These are phyloP conservation scores for Callaeas wilsoni DNA, from an alignment of 2,113 vertebrate species.

Conservation along the genomic window DNA sequence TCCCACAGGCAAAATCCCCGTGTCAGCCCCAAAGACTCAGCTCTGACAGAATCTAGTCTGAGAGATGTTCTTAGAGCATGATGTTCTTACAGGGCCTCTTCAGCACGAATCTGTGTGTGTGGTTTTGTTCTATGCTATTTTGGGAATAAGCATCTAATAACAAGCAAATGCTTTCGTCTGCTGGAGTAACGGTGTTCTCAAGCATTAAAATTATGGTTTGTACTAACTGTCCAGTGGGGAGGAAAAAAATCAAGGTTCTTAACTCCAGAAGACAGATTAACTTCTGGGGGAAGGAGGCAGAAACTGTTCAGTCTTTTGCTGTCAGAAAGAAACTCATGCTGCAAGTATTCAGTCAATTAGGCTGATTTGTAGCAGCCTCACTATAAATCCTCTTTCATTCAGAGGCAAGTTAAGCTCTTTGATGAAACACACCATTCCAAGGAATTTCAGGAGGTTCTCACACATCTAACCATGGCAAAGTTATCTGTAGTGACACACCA, in stretches of 20 bases:
- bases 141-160: not conserved
- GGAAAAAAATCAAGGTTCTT: not conserved
- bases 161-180: not conserved
- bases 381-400: slow-evolving; percentile 2
- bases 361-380: not conserved
- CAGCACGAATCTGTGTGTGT: not conserved
- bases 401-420: not conserved
- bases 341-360: slow-evolving; percentile 7
- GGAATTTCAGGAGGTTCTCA: not conserved
- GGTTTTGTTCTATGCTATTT: not conserved
- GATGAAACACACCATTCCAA: not conserved
- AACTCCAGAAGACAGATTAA: not conserved
- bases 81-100: not conserved
- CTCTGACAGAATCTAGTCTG: not conserved
- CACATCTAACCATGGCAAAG: not conserved
- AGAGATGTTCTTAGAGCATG: not conserved
- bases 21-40: not conserved
- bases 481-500: not conserved
- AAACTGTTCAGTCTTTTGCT: not conserved
- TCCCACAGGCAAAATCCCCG: not conserved
- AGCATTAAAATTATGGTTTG: not conserved
- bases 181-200: not conserved
- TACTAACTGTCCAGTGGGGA: not conserved
- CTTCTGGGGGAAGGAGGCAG: not conserved
- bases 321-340: not conserved